Percentiles rank a stretch among this genome's conserved stretches.
Evolutionary conservation across 2,113 vertebrate genomes (phyloP).

Genomic region (Eptesicus fuscus): DNA sequence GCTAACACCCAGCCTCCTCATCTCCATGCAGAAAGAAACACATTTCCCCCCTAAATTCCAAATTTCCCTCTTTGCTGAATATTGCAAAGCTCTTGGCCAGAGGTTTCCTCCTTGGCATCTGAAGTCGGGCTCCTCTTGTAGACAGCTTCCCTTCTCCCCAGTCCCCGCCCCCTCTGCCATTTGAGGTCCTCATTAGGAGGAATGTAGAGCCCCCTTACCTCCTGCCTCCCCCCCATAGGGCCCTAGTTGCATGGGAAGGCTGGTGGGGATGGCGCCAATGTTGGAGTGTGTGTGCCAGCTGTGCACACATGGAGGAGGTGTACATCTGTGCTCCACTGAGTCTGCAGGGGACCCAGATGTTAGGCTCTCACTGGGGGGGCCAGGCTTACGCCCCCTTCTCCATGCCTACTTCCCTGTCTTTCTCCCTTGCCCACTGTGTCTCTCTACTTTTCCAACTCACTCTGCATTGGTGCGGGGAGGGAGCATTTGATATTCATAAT

Average conservation of each 20-base stretch:
- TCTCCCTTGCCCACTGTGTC: neutral
- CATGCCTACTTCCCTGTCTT: neutral
- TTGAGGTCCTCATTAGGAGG: neutral
- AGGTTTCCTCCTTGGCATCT: neutral
- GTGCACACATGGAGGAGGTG: neutral
- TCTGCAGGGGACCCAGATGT: neutral
- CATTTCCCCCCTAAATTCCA: neutral
- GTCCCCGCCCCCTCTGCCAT: neutral
- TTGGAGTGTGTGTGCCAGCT: neutral
- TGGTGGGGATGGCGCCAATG: no score
- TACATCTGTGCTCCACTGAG: neutral
- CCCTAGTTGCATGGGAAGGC: neutral
- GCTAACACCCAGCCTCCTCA: neutral
- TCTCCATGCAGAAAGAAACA: neutral
- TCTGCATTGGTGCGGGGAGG: constrained; percentile 55
- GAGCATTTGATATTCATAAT: constrained; percentile 75
- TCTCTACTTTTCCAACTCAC: constrained; percentile 44
- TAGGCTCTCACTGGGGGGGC: neutral
- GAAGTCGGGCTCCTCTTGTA: neutral
- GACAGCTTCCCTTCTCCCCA: neutral
- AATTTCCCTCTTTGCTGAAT: constrained; percentile 7
- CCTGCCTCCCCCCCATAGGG: neutral
- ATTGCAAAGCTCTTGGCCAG: neutral
- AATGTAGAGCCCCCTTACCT: neutral
- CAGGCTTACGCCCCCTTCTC: neutral